A percentile compares a stretch with the other conserved stretches of the same genome.
Conservation (phyloP, 2,888 invertebrate genomes). For the Stenodema calcarata region DNA sequence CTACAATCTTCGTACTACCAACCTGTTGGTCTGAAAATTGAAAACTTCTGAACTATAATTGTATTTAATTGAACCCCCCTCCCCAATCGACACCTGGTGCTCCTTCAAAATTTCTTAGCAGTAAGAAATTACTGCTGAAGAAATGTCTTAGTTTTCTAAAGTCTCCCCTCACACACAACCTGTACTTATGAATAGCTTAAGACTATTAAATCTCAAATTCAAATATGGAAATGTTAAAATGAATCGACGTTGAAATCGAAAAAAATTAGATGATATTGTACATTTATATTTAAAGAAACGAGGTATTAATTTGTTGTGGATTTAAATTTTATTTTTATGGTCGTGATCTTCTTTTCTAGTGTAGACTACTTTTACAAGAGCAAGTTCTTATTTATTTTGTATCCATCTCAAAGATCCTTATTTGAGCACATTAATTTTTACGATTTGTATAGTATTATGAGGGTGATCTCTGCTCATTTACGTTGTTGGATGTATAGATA, state of each 20-base stretch:
- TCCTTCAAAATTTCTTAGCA: not conserved
- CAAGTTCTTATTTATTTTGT: not conserved
- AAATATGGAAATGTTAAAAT: not conserved
- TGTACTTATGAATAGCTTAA: not conserved
- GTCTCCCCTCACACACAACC: not conserved
- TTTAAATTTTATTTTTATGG: not conserved
- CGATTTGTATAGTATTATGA: not conserved
- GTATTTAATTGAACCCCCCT: not conserved
- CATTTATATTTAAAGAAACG: not conserved
- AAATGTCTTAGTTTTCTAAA: too few species aligned
- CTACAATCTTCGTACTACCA: slow-evolving; percentile 30
- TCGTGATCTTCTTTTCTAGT: not conserved
- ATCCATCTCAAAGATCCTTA: not conserved
- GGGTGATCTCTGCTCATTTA: not conserved
- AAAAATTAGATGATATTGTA: not conserved
- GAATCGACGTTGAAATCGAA: not conserved
- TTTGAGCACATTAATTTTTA: not conserved
- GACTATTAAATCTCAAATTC: not conserved
- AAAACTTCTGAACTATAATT: not conserved
- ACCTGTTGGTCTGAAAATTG: not conserved
- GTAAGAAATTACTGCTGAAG: too few species aligned
- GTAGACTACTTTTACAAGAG: not conserved
- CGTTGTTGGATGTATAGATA: not conserved
- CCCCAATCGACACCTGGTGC: not conserved
- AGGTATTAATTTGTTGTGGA: not conserved